Evolutionary conservation across 1,140 invertebrate species (phyloP), one percentile per base, ranked within the genome.

Genomic region (Holotrichia oblita): DNA sequence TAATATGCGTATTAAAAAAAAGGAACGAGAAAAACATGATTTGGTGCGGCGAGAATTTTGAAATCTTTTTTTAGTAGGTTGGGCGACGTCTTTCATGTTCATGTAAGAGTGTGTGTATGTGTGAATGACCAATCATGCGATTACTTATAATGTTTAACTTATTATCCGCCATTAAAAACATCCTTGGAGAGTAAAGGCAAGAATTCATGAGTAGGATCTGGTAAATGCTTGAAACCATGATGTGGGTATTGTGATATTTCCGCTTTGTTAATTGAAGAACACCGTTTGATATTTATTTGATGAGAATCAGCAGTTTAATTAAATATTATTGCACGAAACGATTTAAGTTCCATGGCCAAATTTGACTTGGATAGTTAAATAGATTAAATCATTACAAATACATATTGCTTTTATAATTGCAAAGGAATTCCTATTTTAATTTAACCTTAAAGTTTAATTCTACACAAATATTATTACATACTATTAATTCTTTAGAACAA

Each of bases 141-240:
- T 55, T 55, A 4, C 48, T 55, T 48, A 48, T 17, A 55, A 17
- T 17, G 48, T 17, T 55, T 55, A 17, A 17, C 48, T 55, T 6
- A 55, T 55, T 55, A 55, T 55, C 12, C 48, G 6, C 48, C 48
- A 55, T 55, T 55, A 55, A 55, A 55, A 55, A 55, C 6, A 55
- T 55, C 48, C 48, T 55, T 55, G 48, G 48, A 55, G 48, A 55
- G 17, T 55, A 55, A 55, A 55, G 48, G n/a, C n/a, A 55, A 55
- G 48, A 55, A 55, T 55, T 55, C 6, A 17, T n/a, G 48, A n/a
- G 48, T 55, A 55, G 48, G n/a, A 3, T 55, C 48, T n/a, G 12
- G 48, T 55, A 55, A 55, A 17, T 17, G 48, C 17, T 34, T 34
- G 27, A 34, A 34, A 55, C 48, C 48, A 55, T 55, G 48, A 6